A percentile compares a stretch with the other conserved stretches of the same genome.
Evolutionary conservation across 2,888 invertebrate genomes (phyloP).

Genomic region (Dolichomitus sp.): DNA sequence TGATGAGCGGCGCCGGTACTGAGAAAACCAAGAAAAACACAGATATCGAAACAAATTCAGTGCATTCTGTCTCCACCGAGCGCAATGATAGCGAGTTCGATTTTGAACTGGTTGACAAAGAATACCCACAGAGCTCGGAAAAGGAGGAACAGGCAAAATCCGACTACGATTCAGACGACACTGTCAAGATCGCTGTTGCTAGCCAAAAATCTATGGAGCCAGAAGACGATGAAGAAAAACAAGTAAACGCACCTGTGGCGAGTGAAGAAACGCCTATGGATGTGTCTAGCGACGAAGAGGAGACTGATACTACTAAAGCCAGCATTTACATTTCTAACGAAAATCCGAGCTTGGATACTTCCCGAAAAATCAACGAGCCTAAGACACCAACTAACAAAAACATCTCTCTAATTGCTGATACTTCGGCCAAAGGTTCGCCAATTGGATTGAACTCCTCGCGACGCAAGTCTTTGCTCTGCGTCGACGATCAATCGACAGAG

Average conservation of each 20-base stretch:
- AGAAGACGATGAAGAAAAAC: constrained; percentile 16
- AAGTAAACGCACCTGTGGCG: not conserved
- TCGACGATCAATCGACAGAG: not conserved
- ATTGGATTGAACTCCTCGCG: constrained; percentile 19
- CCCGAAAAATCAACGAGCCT: constrained; percentile 15
- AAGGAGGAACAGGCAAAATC: constrained; percentile 48
- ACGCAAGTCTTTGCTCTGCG: constrained; percentile 27
- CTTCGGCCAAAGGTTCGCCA: constrained; percentile 2
- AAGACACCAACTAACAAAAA: constrained; percentile 5
- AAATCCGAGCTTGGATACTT: constrained; percentile 31
- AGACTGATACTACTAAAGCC: constrained; percentile 58
- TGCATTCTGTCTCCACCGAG: constrained; percentile 58
- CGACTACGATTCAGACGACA: constrained; percentile 76
- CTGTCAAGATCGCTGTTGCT: constrained; percentile 54
- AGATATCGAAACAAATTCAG: constrained; percentile 46
- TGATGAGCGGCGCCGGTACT: constrained; percentile 22
- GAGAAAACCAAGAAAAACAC: constrained; percentile 19
- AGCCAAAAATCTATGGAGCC: constrained; percentile 41
- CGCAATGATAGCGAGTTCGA: constrained; percentile 72
- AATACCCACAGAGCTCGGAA: constrained; percentile 61
- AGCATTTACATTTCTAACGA: constrained; percentile 46
- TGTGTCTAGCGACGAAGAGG: constrained; percentile 42
- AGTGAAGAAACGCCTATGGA: constrained; percentile 55
- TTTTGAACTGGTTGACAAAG: constrained; percentile 69
- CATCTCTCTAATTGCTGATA: not conserved